Percentiles rank a stretch among this genome's conserved stretches.
phyloP scores from a whole-genome alignment of 23 tunicate species.

The Clavelina lepadiformis region DNA sequence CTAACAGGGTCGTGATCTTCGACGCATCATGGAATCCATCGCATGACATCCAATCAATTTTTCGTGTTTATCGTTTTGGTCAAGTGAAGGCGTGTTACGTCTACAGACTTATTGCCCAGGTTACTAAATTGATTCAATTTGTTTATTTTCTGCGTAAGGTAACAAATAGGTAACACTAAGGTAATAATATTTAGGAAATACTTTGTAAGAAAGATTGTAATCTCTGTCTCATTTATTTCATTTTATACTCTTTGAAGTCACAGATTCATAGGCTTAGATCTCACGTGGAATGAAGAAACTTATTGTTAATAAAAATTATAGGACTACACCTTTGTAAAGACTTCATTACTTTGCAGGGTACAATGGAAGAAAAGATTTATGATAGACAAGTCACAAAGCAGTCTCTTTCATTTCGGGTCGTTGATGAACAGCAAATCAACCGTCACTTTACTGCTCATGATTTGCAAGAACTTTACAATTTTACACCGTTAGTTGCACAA shows the following conservation, averaged over 20 bases:
- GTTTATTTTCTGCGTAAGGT: neutral
- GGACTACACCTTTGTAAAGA: neutral
- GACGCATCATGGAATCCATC: conserved; percentile 96
- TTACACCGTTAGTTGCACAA: conserved; percentile 42
- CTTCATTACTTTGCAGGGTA: conserved; percentile 44
- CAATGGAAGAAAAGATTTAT: conserved; percentile 96
- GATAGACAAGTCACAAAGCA: conserved; percentile 84
- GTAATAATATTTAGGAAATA: too few relatives aligned
- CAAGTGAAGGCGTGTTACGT: conserved; percentile 74
- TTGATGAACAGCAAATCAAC: conserved; percentile 92
- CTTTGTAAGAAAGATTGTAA: too few relatives aligned
- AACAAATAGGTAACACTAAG: too few relatives aligned
- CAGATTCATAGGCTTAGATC: too few relatives aligned
- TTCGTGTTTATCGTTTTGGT: conserved; percentile 93
- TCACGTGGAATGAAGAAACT: too few relatives aligned
- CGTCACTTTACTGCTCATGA: conserved; percentile 83
- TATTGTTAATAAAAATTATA: neutral
- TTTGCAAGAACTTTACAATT: conserved; percentile 73
- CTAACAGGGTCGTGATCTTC: conserved; percentile 89
- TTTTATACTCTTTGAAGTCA: too few relatives aligned
- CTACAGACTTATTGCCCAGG: conserved; percentile 83
- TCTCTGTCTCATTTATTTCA: too few relatives aligned
- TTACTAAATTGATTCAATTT: conserved; percentile 3
- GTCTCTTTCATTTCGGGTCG: conserved; percentile 87
- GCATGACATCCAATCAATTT: conserved; percentile 92